These are phyloP conservation scores for Patella caerulea DNA, from an alignment of 2,888 invertebrate genomes.

Conservation along the genomic window DNA sequence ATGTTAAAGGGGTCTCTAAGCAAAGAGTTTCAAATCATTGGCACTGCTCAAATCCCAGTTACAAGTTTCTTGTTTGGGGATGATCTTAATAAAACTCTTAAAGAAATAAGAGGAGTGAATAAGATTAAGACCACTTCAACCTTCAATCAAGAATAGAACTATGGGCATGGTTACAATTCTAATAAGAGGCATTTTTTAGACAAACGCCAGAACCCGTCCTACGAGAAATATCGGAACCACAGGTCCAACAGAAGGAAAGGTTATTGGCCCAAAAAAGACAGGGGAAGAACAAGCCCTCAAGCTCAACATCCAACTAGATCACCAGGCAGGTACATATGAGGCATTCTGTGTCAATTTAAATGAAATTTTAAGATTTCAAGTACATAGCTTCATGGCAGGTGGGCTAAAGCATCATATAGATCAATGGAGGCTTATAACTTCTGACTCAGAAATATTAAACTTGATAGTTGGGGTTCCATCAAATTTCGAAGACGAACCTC, in stretches of 20 bases:
- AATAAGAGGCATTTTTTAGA: constrained; percentile 1
- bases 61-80: background rate
- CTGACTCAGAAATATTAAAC: background rate
- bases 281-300: background rate
- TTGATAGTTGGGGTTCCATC: background rate
- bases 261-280: background rate
- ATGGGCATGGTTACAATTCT: background rate
- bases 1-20: background rate
- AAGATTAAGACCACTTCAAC: background rate
- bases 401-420: background rate
- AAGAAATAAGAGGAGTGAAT: background rate
- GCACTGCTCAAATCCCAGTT: background rate
- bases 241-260: background rate
- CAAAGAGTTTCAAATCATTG: background rate
- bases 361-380: background rate
- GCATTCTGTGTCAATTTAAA: background rate
- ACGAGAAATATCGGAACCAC: background rate
- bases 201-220: background rate
- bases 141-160: background rate
- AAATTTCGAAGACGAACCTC: background rate
- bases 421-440: background rate
- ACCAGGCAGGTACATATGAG: background rate
- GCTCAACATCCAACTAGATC: background rate
- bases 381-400: background rate
- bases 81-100: background rate